Evolutionary conservation across 2,113 vertebrate genomes (phyloP).

Genomic region (Sarotherodon lohbergeri): DNA sequence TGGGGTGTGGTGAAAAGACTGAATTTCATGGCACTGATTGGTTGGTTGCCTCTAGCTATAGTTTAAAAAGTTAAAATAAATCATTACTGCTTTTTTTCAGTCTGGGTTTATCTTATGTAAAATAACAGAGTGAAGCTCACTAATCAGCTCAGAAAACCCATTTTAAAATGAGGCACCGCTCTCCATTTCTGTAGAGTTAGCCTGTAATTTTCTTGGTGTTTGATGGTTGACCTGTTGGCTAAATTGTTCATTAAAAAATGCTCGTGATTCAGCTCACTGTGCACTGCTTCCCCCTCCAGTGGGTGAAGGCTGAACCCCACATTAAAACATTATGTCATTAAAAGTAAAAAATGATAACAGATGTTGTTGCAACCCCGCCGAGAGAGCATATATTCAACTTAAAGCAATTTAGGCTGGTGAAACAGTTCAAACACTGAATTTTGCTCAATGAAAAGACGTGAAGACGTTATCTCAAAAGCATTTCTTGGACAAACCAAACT

Average conservation of each 20-base stretch:
- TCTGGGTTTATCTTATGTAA: neutral
- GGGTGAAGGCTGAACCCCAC: constrained; percentile 14
- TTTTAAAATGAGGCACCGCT: constrained; percentile 3
- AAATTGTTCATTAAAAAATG: constrained; percentile 36
- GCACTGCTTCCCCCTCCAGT: constrained; percentile 1
- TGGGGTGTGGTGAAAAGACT: neutral
- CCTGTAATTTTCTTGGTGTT: constrained; percentile 47
- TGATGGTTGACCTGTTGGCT: constrained; percentile 64
- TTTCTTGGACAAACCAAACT: neutral
- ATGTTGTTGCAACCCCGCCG: constrained; percentile 25
- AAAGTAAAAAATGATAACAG: constrained; percentile 58
- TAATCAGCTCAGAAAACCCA: neutral
- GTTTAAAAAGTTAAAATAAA: constrained; percentile 17
- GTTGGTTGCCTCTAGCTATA: neutral
- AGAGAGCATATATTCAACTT: neutral
- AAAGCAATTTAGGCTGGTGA: neutral
- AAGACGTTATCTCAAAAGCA: neutral
- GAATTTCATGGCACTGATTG: neutral
- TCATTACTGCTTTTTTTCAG: neutral
- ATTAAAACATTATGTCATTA: constrained; percentile 57
- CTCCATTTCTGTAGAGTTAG: neutral
- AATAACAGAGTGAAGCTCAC: neutral
- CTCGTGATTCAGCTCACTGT: constrained; percentile 10
- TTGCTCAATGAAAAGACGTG: neutral
- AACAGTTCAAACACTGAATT: neutral